Evolutionary conservation across 2,888 invertebrate species (phyloP), one percentile per base, ranked within the genome.

Genomic region (Poecilus cupreus): DNA sequence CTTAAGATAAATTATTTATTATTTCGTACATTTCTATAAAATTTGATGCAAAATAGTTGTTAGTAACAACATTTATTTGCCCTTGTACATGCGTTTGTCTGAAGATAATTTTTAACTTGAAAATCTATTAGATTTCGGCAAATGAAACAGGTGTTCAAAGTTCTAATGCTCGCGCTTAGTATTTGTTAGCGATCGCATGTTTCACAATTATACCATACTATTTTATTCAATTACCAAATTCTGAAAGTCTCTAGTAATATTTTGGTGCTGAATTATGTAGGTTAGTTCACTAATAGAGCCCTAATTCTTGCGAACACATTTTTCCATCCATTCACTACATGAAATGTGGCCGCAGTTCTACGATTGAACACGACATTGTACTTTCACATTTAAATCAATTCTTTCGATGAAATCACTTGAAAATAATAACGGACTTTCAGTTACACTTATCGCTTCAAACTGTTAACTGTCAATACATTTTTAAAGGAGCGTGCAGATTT

Each of bases 341-440:
- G 11, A n/a, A n/a, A 43, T n/a, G 1, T 49, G 6, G 20, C 20
- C 20, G 11, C 54, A 11, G 49, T 54, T 22, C 22, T 54, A 22
- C 10, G 22, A 54, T 20, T 54, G 22, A 18, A 11, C 22, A 54
- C 13, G 13, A 22, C 22, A 22, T 11, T 54, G 11, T 54, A 54
- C 54, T 54, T 54, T 54, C 54, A 54, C 54, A 54, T 54, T 22
- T 22, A 54, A 54, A 54, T 54, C 54, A 16, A 54, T 22, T 43
- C 43, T 43, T 43, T 11, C 22, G 18, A 54, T 54, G 22, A 54
- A 54, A 24, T 54, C 54, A 54, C 10, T 54, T 10, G 13, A 54
- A 54, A 54, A 54, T 54, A 54, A 22, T 54, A 54, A 54, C 20
- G 22, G 54, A 54, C 54, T 54, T 54, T 54, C 54, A 22, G 54